These are phyloP conservation scores for Dendropsophus ebraccatus DNA, from an alignment of 2,113 vertebrate genomes.

Conservation along the genomic window DNA sequence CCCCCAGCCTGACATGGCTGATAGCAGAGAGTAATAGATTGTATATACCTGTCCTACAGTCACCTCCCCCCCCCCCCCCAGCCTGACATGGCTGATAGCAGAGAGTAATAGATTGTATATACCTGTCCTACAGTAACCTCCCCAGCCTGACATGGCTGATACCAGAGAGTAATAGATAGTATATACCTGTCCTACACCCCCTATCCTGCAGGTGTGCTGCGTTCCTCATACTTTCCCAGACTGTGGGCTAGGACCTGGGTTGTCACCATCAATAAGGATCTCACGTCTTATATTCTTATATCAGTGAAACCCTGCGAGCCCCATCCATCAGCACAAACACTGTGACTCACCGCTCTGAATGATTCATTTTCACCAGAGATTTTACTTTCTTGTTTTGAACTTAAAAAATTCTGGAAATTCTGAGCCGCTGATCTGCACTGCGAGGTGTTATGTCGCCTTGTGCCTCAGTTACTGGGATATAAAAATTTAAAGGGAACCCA, in stretches of 20 bases:
- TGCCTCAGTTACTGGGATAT: not conserved
- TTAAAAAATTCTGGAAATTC: not conserved
- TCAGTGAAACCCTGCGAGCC: not conserved
- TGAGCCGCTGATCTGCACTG: not conserved
- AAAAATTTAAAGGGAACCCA: too few relatives aligned
- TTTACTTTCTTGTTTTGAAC: not conserved
- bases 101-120: too few relatives aligned
- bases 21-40: too few relatives aligned
- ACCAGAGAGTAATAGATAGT: too few relatives aligned
- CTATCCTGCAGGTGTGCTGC: too few relatives aligned
- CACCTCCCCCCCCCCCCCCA: too few relatives aligned
- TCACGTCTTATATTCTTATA: not conserved
- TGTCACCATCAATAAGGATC: not conserved
- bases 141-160: too few relatives aligned
- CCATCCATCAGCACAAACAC: not conserved
- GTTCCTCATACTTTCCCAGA: not conserved
- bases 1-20: too few relatives aligned
- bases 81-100: too few relatives aligned
- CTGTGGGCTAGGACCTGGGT: not conserved
- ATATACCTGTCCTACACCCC: too few relatives aligned
- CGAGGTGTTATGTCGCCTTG: not conserved
- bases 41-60: too few relatives aligned
- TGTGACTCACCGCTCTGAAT: not conserved
- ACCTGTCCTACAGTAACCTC: too few relatives aligned
- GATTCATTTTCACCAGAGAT: slow-evolving; percentile 1